These are phyloP conservation scores for Pantherophis guttatus DNA, from an alignment of 2,113 vertebrate genomes.

Conservation along the genomic window DNA sequence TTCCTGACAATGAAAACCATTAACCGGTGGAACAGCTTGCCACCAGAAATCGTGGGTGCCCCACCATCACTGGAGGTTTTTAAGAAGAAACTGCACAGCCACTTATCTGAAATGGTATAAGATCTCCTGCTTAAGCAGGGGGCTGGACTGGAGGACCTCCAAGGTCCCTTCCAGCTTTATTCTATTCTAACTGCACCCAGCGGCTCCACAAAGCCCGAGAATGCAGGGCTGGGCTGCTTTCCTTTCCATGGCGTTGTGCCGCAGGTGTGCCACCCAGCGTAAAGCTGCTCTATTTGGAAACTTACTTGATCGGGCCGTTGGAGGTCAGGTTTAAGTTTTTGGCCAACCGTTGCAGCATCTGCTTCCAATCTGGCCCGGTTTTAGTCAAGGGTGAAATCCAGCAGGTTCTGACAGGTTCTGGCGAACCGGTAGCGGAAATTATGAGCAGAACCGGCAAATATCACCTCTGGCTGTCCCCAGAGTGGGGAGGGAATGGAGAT, in stretches of 20 bases:
- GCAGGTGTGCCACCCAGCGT: neutral
- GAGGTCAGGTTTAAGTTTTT: neutral
- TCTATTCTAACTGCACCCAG: too few relatives aligned
- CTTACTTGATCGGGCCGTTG: neutral
- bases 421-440: too few relatives aligned
- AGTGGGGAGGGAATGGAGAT: too few relatives aligned
- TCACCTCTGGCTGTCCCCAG: too few relatives aligned
- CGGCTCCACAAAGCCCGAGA: neutral
- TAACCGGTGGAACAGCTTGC: neutral
- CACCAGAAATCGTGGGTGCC: neutral
- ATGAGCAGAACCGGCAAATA: too few relatives aligned
- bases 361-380: neutral
- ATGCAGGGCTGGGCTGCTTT: accelerated
- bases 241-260: neutral
- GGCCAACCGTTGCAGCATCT: neutral
- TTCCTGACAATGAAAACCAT: too few relatives aligned
- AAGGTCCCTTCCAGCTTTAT: neutral
- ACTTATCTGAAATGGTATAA: neutral
- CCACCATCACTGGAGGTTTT: neutral
- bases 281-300: neutral
- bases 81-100: neutral
- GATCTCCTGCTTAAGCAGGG: too few relatives aligned
- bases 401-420: too few relatives aligned
- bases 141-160: neutral
- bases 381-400: too few relatives aligned